Evolutionary conservation across 2,797 vertebrate genomes (phyloP).

Genomic region (Anabas testudineus): DNA sequence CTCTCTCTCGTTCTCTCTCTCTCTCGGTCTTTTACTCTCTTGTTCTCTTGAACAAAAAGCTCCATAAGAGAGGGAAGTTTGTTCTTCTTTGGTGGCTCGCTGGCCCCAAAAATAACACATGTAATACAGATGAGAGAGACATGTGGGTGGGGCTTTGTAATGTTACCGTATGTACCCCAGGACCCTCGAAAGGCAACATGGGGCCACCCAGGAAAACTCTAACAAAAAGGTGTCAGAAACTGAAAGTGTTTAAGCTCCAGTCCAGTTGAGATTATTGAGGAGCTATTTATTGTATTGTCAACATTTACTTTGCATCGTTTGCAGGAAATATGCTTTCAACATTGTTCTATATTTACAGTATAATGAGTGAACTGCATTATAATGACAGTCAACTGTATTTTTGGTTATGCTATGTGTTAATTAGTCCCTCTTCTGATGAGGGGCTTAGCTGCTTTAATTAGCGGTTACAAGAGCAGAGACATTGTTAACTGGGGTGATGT

Average conservation of each 20-base stretch:
- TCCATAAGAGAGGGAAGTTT: slow-evolving; percentile 57
- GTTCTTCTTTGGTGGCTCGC: slow-evolving; percentile 75
- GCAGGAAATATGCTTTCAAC: slow-evolving; percentile 25
- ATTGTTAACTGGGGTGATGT: slow-evolving; percentile 55
- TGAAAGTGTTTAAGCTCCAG: slow-evolving; percentile 14
- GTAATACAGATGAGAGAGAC: slow-evolving; percentile 73
- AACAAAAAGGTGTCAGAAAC: slow-evolving; percentile 52
- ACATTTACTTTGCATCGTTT: not conserved
- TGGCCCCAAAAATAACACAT: slow-evolving; percentile 63
- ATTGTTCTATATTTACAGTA: slow-evolving; percentile 40
- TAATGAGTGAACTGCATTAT: slow-evolving; percentile 36
- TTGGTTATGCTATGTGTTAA: slow-evolving; percentile 55
- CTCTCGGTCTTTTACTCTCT: slow-evolving; percentile 31
- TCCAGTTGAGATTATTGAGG: slow-evolving; percentile 17
- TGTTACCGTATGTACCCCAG: slow-evolving; percentile 28
- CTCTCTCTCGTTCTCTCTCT: slow-evolving; percentile 27
- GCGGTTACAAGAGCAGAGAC: slow-evolving; percentile 60
- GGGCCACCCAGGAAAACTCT: slow-evolving; percentile 72
- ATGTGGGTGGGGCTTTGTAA: slow-evolving; percentile 56
- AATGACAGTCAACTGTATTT: slow-evolving; percentile 49
- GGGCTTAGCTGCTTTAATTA: slow-evolving; percentile 60
- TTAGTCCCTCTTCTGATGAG: slow-evolving; percentile 62
- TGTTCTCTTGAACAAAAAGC: slow-evolving; percentile 43
- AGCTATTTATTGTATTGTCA: slow-evolving; percentile 3
- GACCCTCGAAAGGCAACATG: slow-evolving; percentile 61